Conservation (phyloP, 2,888 invertebrate genomes). For the Andrena bicolor region DNA sequence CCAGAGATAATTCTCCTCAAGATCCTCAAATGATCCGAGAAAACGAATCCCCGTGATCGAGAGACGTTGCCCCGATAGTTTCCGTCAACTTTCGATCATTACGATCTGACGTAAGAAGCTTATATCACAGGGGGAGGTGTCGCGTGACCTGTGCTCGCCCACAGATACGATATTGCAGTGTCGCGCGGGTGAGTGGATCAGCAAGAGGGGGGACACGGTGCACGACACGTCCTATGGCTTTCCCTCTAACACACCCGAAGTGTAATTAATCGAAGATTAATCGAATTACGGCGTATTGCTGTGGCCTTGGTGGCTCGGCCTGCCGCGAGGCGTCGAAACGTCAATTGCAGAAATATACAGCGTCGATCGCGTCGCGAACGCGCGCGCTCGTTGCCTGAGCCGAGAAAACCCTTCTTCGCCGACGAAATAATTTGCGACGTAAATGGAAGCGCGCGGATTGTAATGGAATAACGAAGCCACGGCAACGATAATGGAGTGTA, state of each 20-base stretch:
- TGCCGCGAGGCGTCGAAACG: conserved; percentile 47
- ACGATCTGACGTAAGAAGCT: conserved; percentile 22
- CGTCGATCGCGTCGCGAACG: conserved; percentile 1
- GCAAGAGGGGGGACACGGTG: background rate
- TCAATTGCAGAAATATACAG: conserved; percentile 48
- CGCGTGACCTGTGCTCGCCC: background rate
- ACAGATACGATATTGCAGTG: background rate
- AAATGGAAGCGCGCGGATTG: conserved; percentile 27
- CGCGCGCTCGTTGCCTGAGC: no score
- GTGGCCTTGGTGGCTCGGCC: conserved; percentile 28
- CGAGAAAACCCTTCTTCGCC: no score
- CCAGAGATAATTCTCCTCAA: background rate
- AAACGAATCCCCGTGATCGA: background rate
- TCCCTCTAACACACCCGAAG: conserved; percentile 25
- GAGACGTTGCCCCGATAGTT: background rate
- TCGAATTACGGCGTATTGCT: conserved; percentile 64
- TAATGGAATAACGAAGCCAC: conserved; percentile 59
- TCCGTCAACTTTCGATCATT: conserved; percentile 8
- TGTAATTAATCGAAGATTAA: conserved; percentile 69
- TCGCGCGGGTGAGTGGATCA: background rate
- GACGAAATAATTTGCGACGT: conserved; percentile 38
- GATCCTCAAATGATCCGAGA: background rate
- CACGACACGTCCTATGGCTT: conserved; percentile 1
- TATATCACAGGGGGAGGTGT: background rate
- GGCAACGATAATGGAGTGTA: conserved; percentile 47